Percentiles rank a stretch among this genome's conserved stretches.
Evolutionary conservation across 2,888 invertebrate species (phyloP).

Genomic region (Drosophila rubida): DNA sequence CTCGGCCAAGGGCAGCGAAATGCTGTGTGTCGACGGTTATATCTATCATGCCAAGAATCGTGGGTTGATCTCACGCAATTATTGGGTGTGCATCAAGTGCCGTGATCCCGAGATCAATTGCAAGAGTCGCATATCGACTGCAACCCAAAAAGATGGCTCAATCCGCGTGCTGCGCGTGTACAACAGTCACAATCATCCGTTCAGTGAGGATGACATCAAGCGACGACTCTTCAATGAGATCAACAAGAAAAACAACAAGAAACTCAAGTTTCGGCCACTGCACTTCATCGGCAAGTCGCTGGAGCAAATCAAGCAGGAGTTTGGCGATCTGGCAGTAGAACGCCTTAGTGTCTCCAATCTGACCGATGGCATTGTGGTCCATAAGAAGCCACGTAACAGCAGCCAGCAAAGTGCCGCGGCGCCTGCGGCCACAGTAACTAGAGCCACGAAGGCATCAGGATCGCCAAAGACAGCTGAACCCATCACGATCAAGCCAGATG

Average conservation of each 20-base stretch:
- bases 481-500: neutral
- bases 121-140: constrained; percentile 79
- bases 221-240: constrained; percentile 79
- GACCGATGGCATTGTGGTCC: constrained; percentile 63
- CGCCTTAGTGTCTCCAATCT: constrained; percentile 67
- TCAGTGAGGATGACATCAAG: constrained; percentile 77
- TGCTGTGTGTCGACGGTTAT: constrained; percentile 81
- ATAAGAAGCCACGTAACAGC: constrained; percentile 61
- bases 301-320: constrained; percentile 76
- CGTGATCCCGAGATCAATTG: constrained; percentile 76
- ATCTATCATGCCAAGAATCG: constrained; percentile 81
- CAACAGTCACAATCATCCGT: constrained; percentile 76
- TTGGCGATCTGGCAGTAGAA: constrained; percentile 71
- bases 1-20: constrained; percentile 81
- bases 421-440: constrained; percentile 1
- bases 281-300: constrained; percentile 73
- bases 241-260: constrained; percentile 69
- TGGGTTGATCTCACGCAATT: constrained; percentile 74
- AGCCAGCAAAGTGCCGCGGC: constrained; percentile 4
- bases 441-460: neutral
- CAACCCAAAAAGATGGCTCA: constrained; percentile 71
- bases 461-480: neutral
- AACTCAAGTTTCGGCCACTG: constrained; percentile 68
- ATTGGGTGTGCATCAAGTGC: constrained; percentile 82
- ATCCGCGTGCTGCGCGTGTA: constrained; percentile 75